A percentile compares a stretch with the other conserved stretches of the same genome.
Evolutionary conservation across 2,797 vertebrate species (phyloP).

Genomic region (Pogonophryne albipinna): DNA sequence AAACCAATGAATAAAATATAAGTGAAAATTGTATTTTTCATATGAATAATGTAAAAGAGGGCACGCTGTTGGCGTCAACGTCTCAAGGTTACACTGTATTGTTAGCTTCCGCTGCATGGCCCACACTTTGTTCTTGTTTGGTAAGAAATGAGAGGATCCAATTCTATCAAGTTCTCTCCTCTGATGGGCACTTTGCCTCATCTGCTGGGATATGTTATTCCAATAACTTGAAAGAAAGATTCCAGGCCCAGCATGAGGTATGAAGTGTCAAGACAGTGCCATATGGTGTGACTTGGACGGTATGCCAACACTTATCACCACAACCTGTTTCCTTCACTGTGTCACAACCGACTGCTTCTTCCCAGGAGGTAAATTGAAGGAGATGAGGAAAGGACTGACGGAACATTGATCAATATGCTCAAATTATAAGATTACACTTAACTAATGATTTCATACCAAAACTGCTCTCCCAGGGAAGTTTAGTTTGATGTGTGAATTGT

Average conservation of each 20-base stretch:
- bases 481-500: constrained; percentile 36
- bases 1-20: constrained; percentile 89
- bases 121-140: constrained; percentile 76
- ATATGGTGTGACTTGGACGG: constrained; percentile 57
- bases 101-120: constrained; percentile 64
- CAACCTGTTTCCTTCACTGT: constrained; percentile 40
- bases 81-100: constrained; percentile 81
- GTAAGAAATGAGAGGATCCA: constrained; percentile 73
- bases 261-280: constrained; percentile 57
- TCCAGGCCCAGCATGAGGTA: constrained; percentile 60
- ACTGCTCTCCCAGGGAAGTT: constrained; percentile 41
- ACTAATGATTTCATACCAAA: constrained; percentile 48
- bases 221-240: constrained; percentile 56
- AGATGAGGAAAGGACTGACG: constrained; percentile 29
- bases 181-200: constrained; percentile 62
- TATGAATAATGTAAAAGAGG: constrained; percentile 87
- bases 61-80: constrained; percentile 74
- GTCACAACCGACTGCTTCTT: constrained; percentile 42
- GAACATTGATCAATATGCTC: constrained; percentile 38
- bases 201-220: constrained; percentile 62
- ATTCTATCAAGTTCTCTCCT: constrained; percentile 70
- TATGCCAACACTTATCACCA: constrained; percentile 64
- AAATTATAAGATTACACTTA: constrained; percentile 49
- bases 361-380: constrained; percentile 45
- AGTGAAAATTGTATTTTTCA: constrained; percentile 84